A percentile compares a stretch with the other conserved stretches of the same genome.
Evolutionary conservation across 2,797 vertebrate species (phyloP).

Genomic region (Tragelaphus oryx): DNA sequence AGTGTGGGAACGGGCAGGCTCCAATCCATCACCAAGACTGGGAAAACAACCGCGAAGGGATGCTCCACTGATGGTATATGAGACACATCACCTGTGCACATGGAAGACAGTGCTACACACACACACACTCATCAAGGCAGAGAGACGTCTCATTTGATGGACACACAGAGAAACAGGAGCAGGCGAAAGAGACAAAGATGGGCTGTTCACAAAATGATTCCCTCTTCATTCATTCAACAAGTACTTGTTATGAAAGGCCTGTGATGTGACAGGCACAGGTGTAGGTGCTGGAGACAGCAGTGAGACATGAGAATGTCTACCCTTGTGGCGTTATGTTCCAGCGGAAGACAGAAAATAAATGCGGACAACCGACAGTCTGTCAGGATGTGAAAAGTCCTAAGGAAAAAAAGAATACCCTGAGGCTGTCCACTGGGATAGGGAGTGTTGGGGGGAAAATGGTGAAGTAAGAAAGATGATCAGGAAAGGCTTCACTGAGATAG

Average conservation of each 20-base stretch:
- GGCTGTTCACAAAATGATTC: neutral
- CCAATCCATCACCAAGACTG: neutral
- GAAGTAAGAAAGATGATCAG: neutral
- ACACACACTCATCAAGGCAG: neutral
- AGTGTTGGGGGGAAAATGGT: neutral
- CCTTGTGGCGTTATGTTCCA: neutral
- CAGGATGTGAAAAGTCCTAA: neutral
- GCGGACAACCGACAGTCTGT: neutral
- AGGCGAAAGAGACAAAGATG: neutral
- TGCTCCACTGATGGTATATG: neutral
- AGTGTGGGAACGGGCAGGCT: slow-evolving; percentile 18
- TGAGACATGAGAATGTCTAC: neutral
- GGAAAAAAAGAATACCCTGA: neutral
- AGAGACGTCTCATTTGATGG: neutral
- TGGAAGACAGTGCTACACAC: neutral
- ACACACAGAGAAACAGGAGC: neutral
- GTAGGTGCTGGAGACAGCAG: neutral
- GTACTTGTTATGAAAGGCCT: neutral
- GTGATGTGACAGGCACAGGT: neutral
- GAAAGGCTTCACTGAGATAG: neutral
- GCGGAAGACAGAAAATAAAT: neutral
- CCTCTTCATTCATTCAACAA: neutral
- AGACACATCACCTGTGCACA: neutral
- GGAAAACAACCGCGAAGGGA: neutral
- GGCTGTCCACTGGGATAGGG: neutral